Percentiles rank a stretch among this genome's conserved stretches.
These are phyloP conservation scores for Zhuqinia jingwanae DNA, from an alignment of 2,888 invertebrate genomes.

Conservation along the genomic window DNA sequence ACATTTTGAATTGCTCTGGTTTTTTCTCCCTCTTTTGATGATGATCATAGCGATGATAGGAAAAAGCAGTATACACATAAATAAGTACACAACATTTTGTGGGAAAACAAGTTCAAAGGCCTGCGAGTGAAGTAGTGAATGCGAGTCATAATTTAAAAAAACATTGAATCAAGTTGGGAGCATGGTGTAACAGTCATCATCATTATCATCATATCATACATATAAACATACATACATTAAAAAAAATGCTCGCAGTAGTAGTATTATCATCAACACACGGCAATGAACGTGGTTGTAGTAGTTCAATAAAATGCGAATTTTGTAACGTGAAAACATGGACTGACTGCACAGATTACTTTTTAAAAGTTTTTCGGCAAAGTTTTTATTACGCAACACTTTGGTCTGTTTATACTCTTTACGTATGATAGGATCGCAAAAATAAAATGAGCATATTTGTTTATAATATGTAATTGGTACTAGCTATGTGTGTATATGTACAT, in stretches of 20 bases:
- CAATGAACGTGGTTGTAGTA: not conserved
- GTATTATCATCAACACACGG: not conserved
- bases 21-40: not conserved
- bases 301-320: not conserved
- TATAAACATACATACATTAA: too few relatives aligned
- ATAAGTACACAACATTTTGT: conserved; percentile 40
- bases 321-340: not conserved
- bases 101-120: conserved; percentile 68
- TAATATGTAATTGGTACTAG: too few relatives aligned
- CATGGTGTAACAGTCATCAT: not conserved
- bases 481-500: too few relatives aligned
- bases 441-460: too few relatives aligned
- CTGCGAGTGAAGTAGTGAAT: not conserved
- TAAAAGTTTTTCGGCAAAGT: too few relatives aligned
- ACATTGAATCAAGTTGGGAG: conserved; percentile 6
- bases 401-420: too few relatives aligned
- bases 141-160: conserved; percentile 25
- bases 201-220: too few relatives aligned
- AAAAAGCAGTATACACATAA: not conserved
- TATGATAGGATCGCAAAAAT: too few relatives aligned
- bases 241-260: not conserved
- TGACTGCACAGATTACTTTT: not conserved
- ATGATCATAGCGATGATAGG: too few relatives aligned
- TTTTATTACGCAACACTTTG: too few relatives aligned
- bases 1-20: not conserved